Evolutionary conservation across 2,888 invertebrate genomes (phyloP).

Genomic region (Chydorus sphaericus): DNA sequence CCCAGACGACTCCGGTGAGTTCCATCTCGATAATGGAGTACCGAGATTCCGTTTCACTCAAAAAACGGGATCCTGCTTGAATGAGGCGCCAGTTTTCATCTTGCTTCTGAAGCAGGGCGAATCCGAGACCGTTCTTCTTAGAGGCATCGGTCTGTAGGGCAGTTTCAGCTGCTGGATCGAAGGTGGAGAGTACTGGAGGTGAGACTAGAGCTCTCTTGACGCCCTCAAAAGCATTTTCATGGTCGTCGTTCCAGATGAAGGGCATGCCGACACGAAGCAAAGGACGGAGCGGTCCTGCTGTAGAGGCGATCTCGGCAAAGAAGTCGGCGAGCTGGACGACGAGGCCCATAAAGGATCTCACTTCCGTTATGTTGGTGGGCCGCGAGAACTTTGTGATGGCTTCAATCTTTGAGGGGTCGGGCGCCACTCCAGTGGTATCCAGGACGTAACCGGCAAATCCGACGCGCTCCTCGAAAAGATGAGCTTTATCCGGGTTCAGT

Average conservation of each 20-base stretch:
- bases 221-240: conserved; percentile 12
- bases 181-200: conserved; percentile 7
- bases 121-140: conserved; percentile 13
- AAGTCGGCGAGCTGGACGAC: conserved; percentile 11
- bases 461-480: no score
- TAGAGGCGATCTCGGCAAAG: conserved; percentile 1
- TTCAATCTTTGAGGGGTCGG: not conserved
- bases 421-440: not conserved
- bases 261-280: conserved; percentile 9
- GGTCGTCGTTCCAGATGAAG: conserved; percentile 14
- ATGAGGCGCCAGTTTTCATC: conserved; percentile 12
- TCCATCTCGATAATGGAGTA: conserved; percentile 17
- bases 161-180: conserved; percentile 6
- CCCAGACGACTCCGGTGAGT: conserved; percentile 12
- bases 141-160: conserved; percentile 15
- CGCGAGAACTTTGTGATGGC: conserved; percentile 4
- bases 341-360: conserved; percentile 14
- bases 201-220: conserved; percentile 13
- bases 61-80: conserved; percentile 14
- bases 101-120: conserved; percentile 14
- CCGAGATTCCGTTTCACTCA: conserved; percentile 14
- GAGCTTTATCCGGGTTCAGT: not conserved
- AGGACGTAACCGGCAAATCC: no score
- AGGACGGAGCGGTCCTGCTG: conserved; percentile 7
- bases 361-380: conserved; percentile 12